These are phyloP conservation scores for Hirtodrosophila alboralis DNA, from an alignment of 2,888 invertebrate genomes.

Conservation along the genomic window DNA sequence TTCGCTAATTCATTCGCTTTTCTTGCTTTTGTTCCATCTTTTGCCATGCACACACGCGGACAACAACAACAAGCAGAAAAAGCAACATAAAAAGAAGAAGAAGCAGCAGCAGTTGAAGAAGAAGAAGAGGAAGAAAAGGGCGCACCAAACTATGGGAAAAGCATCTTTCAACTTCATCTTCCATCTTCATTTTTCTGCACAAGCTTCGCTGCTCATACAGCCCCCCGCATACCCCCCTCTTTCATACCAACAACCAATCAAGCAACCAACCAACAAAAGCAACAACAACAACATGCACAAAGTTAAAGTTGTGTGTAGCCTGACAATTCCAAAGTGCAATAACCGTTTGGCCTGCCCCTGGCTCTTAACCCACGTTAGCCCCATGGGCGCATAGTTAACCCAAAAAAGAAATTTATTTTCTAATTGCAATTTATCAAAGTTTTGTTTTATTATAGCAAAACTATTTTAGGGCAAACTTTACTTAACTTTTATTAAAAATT, in stretches of 20 bases:
- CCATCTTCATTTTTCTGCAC: slow-evolving; percentile 41
- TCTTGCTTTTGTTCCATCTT: slow-evolving; percentile 34
- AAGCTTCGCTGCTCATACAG: too few relatives aligned
- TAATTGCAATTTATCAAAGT: not conserved
- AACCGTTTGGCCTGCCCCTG: slow-evolving; percentile 57
- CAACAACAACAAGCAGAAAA: slow-evolving; percentile 8
- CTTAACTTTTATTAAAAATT: too few relatives aligned
- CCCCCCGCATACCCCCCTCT: too few relatives aligned
- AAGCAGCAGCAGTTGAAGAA: slow-evolving; percentile 1
- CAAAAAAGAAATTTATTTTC: not conserved
- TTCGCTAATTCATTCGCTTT: slow-evolving; percentile 64
- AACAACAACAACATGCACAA: slow-evolving; percentile 22
- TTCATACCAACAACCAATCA: slow-evolving; percentile 17
- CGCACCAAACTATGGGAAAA: slow-evolving; percentile 46
- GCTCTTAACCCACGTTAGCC: slow-evolving; percentile 41
- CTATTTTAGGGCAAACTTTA: too few relatives aligned
- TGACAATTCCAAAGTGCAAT: slow-evolving; percentile 71
- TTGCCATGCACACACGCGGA: slow-evolving; percentile 33
- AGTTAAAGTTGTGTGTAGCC: slow-evolving; percentile 45
- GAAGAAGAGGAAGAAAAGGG: slow-evolving; percentile 23
- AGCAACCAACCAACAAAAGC: slow-evolving; percentile 19
- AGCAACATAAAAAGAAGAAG: slow-evolving; percentile 7
- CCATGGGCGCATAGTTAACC: not conserved
- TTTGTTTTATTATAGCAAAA: too few relatives aligned
- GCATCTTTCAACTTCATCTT: slow-evolving; percentile 37